Base-by-base conservation (phyloP, 2,888 invertebrate species). In the Yponomeuta malinellus region DNA sequence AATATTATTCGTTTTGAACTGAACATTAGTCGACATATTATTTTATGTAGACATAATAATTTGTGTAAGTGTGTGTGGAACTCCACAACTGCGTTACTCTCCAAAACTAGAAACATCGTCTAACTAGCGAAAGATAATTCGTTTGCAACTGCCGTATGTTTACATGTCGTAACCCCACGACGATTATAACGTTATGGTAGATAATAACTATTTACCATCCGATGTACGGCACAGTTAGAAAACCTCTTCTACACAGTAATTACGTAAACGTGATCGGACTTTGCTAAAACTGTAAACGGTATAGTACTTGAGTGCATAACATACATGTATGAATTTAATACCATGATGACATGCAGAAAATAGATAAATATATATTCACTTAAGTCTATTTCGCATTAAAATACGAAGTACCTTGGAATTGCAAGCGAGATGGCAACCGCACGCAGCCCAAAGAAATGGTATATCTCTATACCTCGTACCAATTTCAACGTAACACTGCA, bases 401-500 rank as follows among this genome's bases (percentile, higher is more conserved):
- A 69, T 1, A 69, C 52, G 29, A 65, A 33, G 31, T 65, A 29
- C 65, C 65, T 65, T 65, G 31, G 65, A 31, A 23, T 65, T 6
- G 12, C 23, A 10, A 10, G 12, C 33, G 29, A 64, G 29, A 33
- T 70, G 71, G 31, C 71, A 81, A 86, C 88, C 87, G 78, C 89
- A 86, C 33, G 33, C 33, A 33, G 33, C 83, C 82, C 83, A 74
- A 81, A 81, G 83, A 84, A 85, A 85, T 81, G 74, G 72, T 74
- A 77, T 59, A 12, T 59, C 70, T 48, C 84, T 81, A 76, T 80
- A 83, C 85, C 52, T 59, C 81, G 80, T 83, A 85, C 81, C 80
- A 75, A 31, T 78, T 80, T 78, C 83, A 85, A 81, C 83, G 82
- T 83, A 82, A 79, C 83, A 86, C 85, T 81, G 84, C 84, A 88